Evolutionary conservation across 2,113 vertebrate genomes (phyloP), one percentile per base, ranked within the genome.

Genomic region (Centropristis striata): DNA sequence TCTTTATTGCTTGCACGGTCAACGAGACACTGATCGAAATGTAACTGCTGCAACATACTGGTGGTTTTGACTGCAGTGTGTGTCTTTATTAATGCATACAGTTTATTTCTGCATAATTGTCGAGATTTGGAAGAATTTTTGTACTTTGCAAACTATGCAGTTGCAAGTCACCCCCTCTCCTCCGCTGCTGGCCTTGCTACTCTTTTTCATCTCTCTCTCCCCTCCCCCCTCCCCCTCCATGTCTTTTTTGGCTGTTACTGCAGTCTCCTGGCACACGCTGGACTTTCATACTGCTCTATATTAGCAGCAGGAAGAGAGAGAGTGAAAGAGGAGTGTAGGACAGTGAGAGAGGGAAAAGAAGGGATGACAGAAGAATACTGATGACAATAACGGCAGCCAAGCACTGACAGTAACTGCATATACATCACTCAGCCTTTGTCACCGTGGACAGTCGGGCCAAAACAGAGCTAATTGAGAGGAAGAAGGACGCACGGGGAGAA

Each of bases 321-420:
- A 46, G 0, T 4, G 63, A 60, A 21, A 49, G 27, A 71, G 27
- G 57, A 58, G 63, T 20, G 57, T 10, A 10, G 50, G 76, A 75
- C 11, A 54, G 46, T n/a, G 37, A 49, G 28, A 16, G 53, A n/a
- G 59, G 58, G 65, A 60, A 61, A 60, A 54, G 47, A 47, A 58
- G 79, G 68, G 84, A 81, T 84, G 84, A 85, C 73, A 64, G 79
- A 82, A 57, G 90, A 89, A 92, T 92, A 92, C 86, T 88, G 82
- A 94, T 90, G 87, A 78, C 60, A 57, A 10, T 50, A 73, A 59
- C 41, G 10, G 67, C 71, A 53, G 86, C 84, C 89, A 84, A 81
- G 79, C 90, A 18, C 80, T 37, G 79, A 73, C 83, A 68, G 83
- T 86, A 66, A 78, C 78, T 37, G 80, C 90, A 27, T 13, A 55